A percentile compares a stretch with the other conserved stretches of the same genome.
Conservation (phyloP, 2,888 invertebrate species). For the Bursaphelenchus okinawaensis region DNA sequence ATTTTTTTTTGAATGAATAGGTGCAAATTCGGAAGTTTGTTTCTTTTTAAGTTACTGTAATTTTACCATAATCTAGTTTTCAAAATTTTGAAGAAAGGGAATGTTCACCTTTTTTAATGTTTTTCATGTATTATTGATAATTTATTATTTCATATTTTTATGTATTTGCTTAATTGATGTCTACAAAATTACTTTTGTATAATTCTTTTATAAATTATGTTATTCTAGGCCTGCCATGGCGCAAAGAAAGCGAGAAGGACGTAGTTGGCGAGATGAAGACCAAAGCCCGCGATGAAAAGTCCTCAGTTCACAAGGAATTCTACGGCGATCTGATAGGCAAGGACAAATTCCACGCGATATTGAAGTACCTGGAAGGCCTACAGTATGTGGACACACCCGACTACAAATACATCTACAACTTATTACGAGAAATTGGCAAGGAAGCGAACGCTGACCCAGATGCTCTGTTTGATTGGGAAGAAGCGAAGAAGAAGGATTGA, state of each 20-base stretch:
- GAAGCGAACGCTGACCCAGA: constrained; percentile 20
- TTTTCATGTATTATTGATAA: no score
- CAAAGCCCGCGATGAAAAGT: neutral
- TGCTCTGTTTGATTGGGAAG: constrained; percentile 41
- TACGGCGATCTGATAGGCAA: neutral
- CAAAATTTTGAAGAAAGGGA: no score
- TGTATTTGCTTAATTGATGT: no score
- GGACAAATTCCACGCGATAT: neutral
- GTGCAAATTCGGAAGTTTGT: no score
- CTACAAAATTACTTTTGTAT: no score
- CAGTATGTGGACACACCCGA: constrained; percentile 40
- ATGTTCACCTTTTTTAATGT: no score
- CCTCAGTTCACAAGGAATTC: neutral
- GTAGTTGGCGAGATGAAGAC: constrained; percentile 23
- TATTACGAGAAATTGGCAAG: constrained; percentile 5
- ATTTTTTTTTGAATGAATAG: no score
- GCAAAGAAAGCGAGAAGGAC: constrained; percentile 30
- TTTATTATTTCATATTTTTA: no score
- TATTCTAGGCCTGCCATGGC: constrained; percentile 42
- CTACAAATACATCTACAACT: constrained; percentile 38
- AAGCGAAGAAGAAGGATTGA: neutral
- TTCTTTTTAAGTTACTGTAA: no score
- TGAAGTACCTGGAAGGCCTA: constrained; percentile 34
- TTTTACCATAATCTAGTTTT: no score
- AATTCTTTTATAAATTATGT: no score